Percentiles rank a stretch among this genome's conserved stretches.
phyloP scores from a whole-genome alignment of 1,140 invertebrate genomes.

The Medauroidea extradentata region DNA sequence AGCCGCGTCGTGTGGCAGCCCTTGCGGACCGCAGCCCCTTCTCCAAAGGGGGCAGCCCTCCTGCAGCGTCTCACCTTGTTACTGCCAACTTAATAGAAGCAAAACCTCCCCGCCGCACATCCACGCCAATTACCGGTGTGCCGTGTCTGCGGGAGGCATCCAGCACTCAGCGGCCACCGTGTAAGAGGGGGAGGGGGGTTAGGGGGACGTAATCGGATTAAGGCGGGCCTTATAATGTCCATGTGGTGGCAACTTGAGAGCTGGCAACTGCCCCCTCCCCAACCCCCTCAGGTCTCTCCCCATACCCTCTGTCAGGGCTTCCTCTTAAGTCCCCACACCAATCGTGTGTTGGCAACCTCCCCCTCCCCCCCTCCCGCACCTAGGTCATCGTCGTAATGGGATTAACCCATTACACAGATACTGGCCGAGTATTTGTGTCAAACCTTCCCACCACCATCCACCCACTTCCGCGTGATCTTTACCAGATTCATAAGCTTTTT shows the following conservation, averaged over 20 bases:
- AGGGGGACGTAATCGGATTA: slow-evolving; percentile 22
- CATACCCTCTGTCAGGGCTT: not conserved
- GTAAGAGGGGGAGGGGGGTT: slow-evolving; percentile 3
- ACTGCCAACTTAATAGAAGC: slow-evolving; percentile 27
- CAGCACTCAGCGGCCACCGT: slow-evolving; percentile 11
- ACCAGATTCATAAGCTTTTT: not conserved
- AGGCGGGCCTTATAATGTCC: slow-evolving; percentile 32
- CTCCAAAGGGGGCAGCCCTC: slow-evolving; percentile 39
- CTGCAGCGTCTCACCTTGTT: slow-evolving; percentile 41
- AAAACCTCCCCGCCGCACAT: not conserved
- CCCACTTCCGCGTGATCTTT: not conserved
- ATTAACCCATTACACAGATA: slow-evolving; percentile 9
- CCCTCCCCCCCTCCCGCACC: slow-evolving; percentile 18
- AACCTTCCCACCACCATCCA: not conserved
- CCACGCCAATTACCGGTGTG: not conserved
- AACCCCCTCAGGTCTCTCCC: slow-evolving; percentile 42
- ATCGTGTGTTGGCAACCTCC: slow-evolving; percentile 8
- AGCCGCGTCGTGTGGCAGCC: too few relatives aligned
- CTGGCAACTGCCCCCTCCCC: slow-evolving; percentile 39
- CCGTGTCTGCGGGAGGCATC: slow-evolving; percentile 6
- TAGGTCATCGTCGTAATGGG: slow-evolving; percentile 14
- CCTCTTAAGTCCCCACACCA: too few relatives aligned
- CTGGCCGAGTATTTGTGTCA: slow-evolving; percentile 10
- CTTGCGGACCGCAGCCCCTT: too few relatives aligned
- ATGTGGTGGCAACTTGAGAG: too few relatives aligned